A percentile compares a stretch with the other conserved stretches of the same genome.
Conservation (phyloP, 2,888 invertebrate species). For the Embidobia sp. region DNA sequence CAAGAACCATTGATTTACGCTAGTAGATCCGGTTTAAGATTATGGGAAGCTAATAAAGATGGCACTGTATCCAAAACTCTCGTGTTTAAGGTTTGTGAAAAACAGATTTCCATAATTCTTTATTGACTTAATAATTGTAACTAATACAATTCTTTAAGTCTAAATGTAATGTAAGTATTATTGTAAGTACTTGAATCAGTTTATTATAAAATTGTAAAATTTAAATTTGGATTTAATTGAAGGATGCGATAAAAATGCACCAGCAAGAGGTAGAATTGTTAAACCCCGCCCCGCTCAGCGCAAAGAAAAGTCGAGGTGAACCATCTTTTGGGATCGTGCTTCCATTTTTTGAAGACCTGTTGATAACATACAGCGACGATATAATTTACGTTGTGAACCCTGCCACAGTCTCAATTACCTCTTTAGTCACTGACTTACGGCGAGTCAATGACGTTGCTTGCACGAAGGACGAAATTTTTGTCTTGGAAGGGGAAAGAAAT, state of each 20-base stretch:
- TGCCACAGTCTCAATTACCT: conserved; percentile 80
- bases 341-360: conserved; percentile 87
- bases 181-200: no score
- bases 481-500: conserved; percentile 90
- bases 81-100: conserved; percentile 88
- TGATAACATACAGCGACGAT: conserved; percentile 89
- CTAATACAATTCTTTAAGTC: no score
- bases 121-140: no score
- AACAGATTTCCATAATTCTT: no score
- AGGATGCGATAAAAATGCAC: conserved; percentile 77
- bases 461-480: conserved; percentile 89
- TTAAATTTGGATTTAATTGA: neutral
- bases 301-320: conserved; percentile 82
- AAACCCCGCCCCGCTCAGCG: conserved; percentile 84
- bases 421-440: conserved; percentile 76
- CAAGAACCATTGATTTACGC: conserved; percentile 86
- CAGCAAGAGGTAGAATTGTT: conserved; percentile 86
- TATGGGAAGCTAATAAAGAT: conserved; percentile 90
- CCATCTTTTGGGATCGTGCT: conserved; percentile 85
- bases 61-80: conserved; percentile 93
- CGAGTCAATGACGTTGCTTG: conserved; percentile 83
- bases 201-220: no score
- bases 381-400: conserved; percentile 90
- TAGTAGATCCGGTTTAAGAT: conserved; percentile 90
- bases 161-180: no score